phyloP scores from a whole-genome alignment of 2,888 invertebrate genomes.

The Ectropis crepuscularia region DNA sequence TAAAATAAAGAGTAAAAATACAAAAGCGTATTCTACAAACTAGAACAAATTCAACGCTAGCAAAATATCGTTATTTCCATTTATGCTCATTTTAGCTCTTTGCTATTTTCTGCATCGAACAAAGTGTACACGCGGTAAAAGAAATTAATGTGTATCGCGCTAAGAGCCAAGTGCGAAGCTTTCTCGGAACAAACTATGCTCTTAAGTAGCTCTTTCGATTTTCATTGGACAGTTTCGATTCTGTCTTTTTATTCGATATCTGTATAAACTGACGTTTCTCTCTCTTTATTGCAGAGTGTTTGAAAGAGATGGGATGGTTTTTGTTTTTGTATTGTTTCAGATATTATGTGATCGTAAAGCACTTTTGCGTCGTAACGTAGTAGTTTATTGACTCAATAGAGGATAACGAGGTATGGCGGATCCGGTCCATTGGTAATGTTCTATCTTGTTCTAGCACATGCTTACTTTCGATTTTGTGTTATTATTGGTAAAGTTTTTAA shows the following conservation, averaged over 20 bases:
- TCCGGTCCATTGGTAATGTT: constrained; percentile 48
- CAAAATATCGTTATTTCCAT: constrained; percentile 12
- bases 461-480: neutral
- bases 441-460: constrained; percentile 34
- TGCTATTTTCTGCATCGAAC: constrained; percentile 42
- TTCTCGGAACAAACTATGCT: constrained; percentile 54
- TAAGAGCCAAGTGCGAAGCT: constrained; percentile 57
- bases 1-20: neutral
- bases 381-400: constrained; percentile 67
- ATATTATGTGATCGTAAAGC: constrained; percentile 44
- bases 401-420: constrained; percentile 39
- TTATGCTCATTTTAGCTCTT: constrained; percentile 17
- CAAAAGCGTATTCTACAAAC: constrained; percentile 11
- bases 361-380: constrained; percentile 42
- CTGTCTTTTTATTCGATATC: constrained; percentile 17
- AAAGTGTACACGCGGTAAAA: constrained; percentile 43
- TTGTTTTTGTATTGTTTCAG: constrained; percentile 37
- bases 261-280: constrained; percentile 20
- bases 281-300: constrained; percentile 18
- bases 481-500: neutral
- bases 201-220: constrained; percentile 38
- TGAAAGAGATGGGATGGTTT: constrained; percentile 31
- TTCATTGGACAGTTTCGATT: constrained; percentile 22
- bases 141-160: constrained; percentile 57
- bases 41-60: constrained; percentile 7